Percentiles rank a stretch among this genome's conserved stretches.
phyloP scores from a whole-genome alignment of 2,888 invertebrate genomes.

The Rhagium mordax region DNA sequence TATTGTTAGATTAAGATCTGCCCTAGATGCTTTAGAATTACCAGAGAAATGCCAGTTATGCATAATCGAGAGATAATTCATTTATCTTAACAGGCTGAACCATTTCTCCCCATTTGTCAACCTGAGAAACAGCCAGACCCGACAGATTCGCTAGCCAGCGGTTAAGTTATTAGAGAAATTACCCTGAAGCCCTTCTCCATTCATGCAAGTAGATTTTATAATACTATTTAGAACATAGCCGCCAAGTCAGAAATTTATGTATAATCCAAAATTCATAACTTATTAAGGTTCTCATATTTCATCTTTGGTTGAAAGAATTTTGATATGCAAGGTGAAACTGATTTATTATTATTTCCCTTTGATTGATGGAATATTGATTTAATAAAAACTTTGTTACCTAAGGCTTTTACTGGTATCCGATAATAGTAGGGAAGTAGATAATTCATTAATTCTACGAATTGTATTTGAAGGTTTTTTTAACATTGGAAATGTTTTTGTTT shows the following conservation, averaged over 20 bases:
- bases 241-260: constrained; percentile 12
- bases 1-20: background rate
- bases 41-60: constrained; percentile 27
- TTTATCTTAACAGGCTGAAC: constrained; percentile 24
- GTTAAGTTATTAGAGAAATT: constrained; percentile 31
- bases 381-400: too few relatives aligned
- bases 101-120: constrained; percentile 33
- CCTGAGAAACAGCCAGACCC: constrained; percentile 17
- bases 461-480: too few relatives aligned
- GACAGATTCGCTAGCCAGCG: constrained; percentile 29
- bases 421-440: too few relatives aligned
- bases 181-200: constrained; percentile 11
- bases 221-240: constrained; percentile 18
- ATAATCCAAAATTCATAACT: background rate
- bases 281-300: background rate
- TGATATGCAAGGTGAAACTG: too few relatives aligned
- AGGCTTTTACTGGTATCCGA: too few relatives aligned
- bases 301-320: too few relatives aligned
- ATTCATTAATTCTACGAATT: too few relatives aligned
- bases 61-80: constrained; percentile 26
- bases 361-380: too few relatives aligned
- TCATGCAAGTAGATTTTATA: constrained; percentile 25
- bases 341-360: too few relatives aligned
- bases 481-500: too few relatives aligned
- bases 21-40: background rate